Conservation (phyloP, 2,797 vertebrate species). For the Myotis findleyi region DNA sequence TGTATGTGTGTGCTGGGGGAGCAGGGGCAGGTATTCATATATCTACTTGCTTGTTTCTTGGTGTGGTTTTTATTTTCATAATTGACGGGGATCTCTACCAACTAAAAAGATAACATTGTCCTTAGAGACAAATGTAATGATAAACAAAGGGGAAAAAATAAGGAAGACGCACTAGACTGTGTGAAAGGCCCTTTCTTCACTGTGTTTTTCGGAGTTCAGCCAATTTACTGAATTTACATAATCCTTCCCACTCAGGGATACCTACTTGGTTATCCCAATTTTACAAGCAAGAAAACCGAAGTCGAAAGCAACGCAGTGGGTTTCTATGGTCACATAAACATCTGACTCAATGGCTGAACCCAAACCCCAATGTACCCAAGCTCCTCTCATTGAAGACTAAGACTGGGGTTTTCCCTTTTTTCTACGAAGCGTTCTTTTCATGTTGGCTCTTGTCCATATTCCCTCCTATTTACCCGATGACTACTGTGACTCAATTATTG, state of each 20-base stretch:
- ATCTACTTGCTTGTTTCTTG: not conserved
- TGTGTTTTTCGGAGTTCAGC: not conserved
- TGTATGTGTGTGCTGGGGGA: not conserved
- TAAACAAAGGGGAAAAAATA: not conserved
- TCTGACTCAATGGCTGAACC: not conserved
- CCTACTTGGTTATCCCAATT: not conserved
- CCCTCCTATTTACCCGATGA: not conserved
- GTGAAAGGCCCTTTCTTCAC: not conserved
- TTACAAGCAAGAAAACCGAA: not conserved
- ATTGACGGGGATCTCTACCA: not conserved
- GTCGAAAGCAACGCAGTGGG: not conserved
- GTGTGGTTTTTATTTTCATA: not conserved
- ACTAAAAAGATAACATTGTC: not conserved
- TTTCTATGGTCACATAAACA: not conserved
- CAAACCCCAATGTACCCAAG: not conserved
- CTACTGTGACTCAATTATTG: not conserved
- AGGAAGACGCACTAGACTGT: not conserved
- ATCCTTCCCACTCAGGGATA: not conserved
- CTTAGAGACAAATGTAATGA: not conserved
- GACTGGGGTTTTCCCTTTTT: not conserved
- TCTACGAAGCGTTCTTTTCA: not conserved
- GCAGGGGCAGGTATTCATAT: not conserved
- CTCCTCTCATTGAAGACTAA: not conserved
- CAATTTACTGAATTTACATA: not conserved
- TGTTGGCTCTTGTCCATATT: not conserved